Percentiles rank a stretch among this genome's conserved stretches.
These are phyloP conservation scores for Rhinopomastus cyanomelas DNA, from an alignment of 2,113 vertebrate species.

Conservation along the genomic window DNA sequence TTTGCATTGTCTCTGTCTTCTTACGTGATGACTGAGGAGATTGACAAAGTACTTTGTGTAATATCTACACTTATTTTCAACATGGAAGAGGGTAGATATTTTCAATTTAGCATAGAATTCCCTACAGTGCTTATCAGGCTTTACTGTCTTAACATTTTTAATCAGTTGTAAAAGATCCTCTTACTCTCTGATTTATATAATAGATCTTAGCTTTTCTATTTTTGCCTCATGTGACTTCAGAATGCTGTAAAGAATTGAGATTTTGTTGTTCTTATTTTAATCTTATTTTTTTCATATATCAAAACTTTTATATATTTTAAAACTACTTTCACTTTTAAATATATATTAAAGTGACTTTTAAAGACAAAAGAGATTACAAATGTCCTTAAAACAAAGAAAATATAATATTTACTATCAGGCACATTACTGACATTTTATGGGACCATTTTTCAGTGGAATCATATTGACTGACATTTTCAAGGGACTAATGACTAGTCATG, in stretches of 20 bases:
- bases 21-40: background rate
- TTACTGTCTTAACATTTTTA: constrained; percentile 38
- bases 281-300: background rate
- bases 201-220: constrained; percentile 21
- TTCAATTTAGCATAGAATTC: constrained; percentile 30
- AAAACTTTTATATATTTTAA: background rate
- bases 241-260: background rate
- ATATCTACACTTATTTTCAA: constrained; percentile 18
- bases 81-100: constrained; percentile 22
- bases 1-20: constrained; percentile 5
- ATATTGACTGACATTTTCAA: background rate
- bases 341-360: background rate
- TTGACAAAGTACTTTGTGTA: constrained; percentile 9
- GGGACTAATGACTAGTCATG: background rate
- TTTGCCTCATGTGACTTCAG: constrained; percentile 28
- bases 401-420: background rate
- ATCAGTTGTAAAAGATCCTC: constrained; percentile 36
- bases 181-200: constrained; percentile 45
- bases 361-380: background rate
- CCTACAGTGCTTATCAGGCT: constrained; percentile 14
- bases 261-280: background rate
- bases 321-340: background rate
- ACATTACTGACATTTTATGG: background rate
- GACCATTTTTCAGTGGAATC: background rate
- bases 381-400: background rate